Evolutionary conservation across 2,888 invertebrate species (phyloP), one percentile per base, ranked within the genome.

Genomic region (Chloromyia formosa): DNA sequence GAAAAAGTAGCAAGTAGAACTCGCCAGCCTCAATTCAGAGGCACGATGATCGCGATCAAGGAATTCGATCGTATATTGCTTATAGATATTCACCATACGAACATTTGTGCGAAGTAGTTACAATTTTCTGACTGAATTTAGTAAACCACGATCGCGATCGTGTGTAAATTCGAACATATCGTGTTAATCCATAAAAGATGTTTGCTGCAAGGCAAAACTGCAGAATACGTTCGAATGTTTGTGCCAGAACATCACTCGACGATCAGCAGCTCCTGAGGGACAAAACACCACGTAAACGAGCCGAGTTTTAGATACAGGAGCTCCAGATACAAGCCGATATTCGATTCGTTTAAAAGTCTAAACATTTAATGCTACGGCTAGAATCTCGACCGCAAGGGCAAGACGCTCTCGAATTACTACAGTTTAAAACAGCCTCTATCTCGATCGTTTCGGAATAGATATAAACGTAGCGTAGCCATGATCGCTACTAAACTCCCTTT

Each of bases 151-250:
- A 77, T 75, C 75, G 66, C 73, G 75, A 71, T 76, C 77, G 77
- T 77, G 77, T 77, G 77, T 77, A 77, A 77, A 77, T 76, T 77
- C 77, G 76, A 77, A 75, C 77, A 77, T 49, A 75, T 77, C 77
- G 77, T 76, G 76, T 76, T 75, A 77, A 76, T 77, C 75, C 76
- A 77, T 76, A 77, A 75, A 76, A 76, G 76, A 75, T 77, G 77
- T 76, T 35, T 77, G 58, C 56, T 58, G 56, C n/a, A 56, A 66
- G 49, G 49, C 66, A 14, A 20, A 71, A 35, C 73, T 40, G 58
- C 71, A 72, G 73, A 60, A 61, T 73, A 56, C 20, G 14, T 69
- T 27, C 10, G 18, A n/a, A 27, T 53, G 68, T 53, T 68, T n/a
- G n/a, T 10, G n/a, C n/a, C 35, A 45, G 45, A 40, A 60, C 42